Base-by-base conservation (phyloP, 53 echinoderm and acorn worm species). In the Pentamera pediparva region DNA sequence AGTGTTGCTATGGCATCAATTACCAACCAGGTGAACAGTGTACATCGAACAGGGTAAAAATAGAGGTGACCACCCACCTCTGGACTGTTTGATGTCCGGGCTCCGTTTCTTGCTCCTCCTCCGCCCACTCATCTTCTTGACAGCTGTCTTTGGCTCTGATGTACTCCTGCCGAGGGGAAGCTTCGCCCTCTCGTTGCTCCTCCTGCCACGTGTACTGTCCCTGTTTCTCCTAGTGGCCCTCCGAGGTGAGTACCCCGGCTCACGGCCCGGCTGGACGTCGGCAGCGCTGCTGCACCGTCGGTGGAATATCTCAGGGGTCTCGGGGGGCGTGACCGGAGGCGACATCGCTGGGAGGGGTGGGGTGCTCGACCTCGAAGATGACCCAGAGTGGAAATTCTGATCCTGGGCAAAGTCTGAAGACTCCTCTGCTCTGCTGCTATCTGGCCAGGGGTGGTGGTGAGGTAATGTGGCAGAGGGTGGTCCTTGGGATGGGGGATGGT, bases 361-460 rank as follows among this genome's bases (percentile, higher is more conserved):
- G 5, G 96, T 95, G 84, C 83, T 80, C 3, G 96, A 95, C 69
- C 88, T 59, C 2, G 96, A 88, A 1, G 90, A 88, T 25, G 87
- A 78, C 60, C 79, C 90, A 32, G 87, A 91, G 43, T 78, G 78
- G 15, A 53, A 74, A 32, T 69, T 59, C 45, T 81, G 74, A 77
- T 75, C 74, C 11, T 80, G 73, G 2, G 77, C 49, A 41, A 82
- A 85, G 61, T 82, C 75, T 26, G 71, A 69, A 3, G 75, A 49
- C 18, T 74, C 77, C 31, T 78, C 76, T 19, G 35, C 58, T 26
- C 53, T 43, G 38, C 28, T 59, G 59, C 4, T 32, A 21, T 51
- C 51, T 34, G 22, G 17, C 47, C 53, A 41, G n/a, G n/a, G n/a
- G n/a, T n/a, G n/a, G n/a, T n/a, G n/a, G n/a, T n/a, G n/a, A n/a